Conservation (phyloP, 1,140 invertebrate genomes). For the Copidosoma floridanum region DNA sequence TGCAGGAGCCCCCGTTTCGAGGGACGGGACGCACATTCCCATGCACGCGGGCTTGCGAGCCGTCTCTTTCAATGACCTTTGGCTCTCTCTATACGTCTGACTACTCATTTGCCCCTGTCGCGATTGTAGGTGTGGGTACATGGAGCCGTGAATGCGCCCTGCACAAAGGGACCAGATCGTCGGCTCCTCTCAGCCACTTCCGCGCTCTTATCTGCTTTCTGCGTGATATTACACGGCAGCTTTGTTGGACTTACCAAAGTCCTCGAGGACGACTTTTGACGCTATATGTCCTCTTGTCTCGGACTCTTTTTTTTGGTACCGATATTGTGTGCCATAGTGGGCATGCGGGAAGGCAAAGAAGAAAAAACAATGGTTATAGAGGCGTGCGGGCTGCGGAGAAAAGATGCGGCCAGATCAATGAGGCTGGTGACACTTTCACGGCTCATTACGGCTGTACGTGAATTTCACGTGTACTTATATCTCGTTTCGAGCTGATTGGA, state of each 20-base stretch:
- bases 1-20: background rate
- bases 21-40: conserved; percentile 21
- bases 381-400: background rate
- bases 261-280: background rate
- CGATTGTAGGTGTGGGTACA: too few relatives aligned
- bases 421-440: conserved; percentile 17
- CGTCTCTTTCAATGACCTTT: conserved; percentile 15
- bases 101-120: too few relatives aligned
- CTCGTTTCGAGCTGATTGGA: too few relatives aligned
- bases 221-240: too few relatives aligned
- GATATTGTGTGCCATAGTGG: background rate
- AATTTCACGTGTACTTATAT: conserved; percentile 2
- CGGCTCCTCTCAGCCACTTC: background rate
- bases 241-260: background rate
- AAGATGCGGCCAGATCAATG: background rate
- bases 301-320: background rate
- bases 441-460: conserved; percentile 3
- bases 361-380: too few relatives aligned
- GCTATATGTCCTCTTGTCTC: background rate
- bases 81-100: background rate
- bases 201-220: background rate
- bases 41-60: conserved; percentile 4
- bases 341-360: background rate
- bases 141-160: too few relatives aligned
- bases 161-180: too few relatives aligned